phyloP scores from a whole-genome alignment of 2,888 invertebrate genomes.

The Geotrupes spiniger region DNA sequence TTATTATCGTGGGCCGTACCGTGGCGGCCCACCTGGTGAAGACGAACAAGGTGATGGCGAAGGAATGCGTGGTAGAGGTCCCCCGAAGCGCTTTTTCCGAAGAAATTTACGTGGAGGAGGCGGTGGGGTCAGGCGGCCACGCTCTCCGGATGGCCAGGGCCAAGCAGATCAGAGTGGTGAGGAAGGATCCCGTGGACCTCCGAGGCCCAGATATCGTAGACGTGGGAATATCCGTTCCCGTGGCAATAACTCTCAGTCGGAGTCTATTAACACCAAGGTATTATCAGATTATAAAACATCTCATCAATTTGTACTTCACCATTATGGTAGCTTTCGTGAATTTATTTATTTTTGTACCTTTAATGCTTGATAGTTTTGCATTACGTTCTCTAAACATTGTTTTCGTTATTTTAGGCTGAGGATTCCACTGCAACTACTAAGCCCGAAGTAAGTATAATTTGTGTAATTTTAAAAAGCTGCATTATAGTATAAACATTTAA shows the following conservation, averaged over 20 bases:
- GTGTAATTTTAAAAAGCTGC: not conserved
- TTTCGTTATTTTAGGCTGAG: constrained; percentile 43
- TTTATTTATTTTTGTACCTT: not conserved
- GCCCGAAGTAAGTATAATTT: constrained; percentile 46
- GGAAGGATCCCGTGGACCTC: constrained; percentile 48
- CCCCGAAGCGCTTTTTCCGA: constrained; percentile 67
- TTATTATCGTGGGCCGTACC: constrained; percentile 50
- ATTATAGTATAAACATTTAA: too few relatives aligned
- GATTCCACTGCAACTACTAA: constrained; percentile 46
- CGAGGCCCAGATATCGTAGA: constrained; percentile 44
- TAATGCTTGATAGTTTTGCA: too few relatives aligned
- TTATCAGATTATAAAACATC: not conserved
- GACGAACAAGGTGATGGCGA: constrained; percentile 49
- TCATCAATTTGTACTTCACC: constrained; percentile 3
- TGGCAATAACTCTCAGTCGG: constrained; percentile 48
- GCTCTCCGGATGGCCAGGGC: constrained; percentile 54
- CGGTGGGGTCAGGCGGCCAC: constrained; percentile 55
- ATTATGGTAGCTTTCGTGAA: constrained; percentile 4
- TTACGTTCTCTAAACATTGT: too few relatives aligned
- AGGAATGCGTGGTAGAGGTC: constrained; percentile 53
- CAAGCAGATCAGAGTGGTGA: constrained; percentile 48
- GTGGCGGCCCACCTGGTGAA: constrained; percentile 49
- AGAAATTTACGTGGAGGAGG: constrained; percentile 68
- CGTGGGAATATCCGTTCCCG: constrained; percentile 48
- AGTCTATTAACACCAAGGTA: constrained; percentile 38